A percentile compares a stretch with the other conserved stretches of the same genome.
Conservation (phyloP, 2,797 vertebrate genomes). For the Rhinichthys osculus region DNA sequence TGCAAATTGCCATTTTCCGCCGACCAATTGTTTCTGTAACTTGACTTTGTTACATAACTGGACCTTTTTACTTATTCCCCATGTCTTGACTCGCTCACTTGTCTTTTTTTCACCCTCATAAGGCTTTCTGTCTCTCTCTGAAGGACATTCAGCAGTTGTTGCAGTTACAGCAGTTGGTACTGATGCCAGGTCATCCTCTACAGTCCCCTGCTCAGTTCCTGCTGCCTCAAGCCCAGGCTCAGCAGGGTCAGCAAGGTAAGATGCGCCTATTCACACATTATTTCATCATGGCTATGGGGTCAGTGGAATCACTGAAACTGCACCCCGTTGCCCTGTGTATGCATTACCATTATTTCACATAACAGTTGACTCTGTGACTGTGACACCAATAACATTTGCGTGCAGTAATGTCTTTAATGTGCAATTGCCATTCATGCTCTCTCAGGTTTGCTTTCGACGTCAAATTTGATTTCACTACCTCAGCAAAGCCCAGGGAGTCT, state of each 20-base stretch:
- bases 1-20: background rate
- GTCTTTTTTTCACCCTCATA: background rate
- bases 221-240: slow-evolving; percentile 86
- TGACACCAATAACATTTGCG: background rate
- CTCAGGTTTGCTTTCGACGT: slow-evolving; percentile 86
- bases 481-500: slow-evolving; percentile 89
- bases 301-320: background rate
- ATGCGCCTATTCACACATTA: background rate
- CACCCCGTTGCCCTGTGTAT: background rate
- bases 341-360: background rate
- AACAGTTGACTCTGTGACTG: background rate
- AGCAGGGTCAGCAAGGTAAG: slow-evolving; percentile 87
- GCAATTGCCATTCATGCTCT: background rate
- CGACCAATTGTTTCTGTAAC: background rate
- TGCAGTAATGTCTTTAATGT: background rate
- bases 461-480: slow-evolving; percentile 95
- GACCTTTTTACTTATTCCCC: background rate
- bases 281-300: background rate
- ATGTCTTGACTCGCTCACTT: slow-evolving; percentile 7
- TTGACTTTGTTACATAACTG: background rate
- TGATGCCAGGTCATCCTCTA: slow-evolving; percentile 88
- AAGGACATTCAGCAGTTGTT: slow-evolving; percentile 93
- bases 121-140: slow-evolving; percentile 21
- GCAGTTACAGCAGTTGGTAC: slow-evolving; percentile 90
- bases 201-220: slow-evolving; percentile 93